A percentile compares a stretch with the other conserved stretches of the same genome.
phyloP scores from a whole-genome alignment of 92 coral and sea anemone species.

The Parazoanthus atlanticus region DNA sequence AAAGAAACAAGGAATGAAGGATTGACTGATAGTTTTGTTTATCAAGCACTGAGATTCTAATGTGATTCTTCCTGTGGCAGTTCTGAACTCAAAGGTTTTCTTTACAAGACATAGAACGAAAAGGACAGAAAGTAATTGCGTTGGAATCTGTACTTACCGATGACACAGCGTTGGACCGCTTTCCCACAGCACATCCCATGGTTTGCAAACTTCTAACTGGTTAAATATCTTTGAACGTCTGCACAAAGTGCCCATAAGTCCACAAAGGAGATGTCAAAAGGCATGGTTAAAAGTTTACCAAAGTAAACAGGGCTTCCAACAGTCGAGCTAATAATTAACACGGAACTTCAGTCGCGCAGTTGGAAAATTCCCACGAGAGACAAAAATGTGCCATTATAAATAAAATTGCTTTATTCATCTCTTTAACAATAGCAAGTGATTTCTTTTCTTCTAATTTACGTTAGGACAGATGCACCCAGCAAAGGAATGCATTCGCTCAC shows the following conservation, averaged over 20 bases:
- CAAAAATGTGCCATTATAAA: neutral
- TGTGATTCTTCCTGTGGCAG: neutral
- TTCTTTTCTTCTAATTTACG: neutral
- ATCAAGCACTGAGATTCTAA: neutral
- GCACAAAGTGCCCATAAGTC: neutral
- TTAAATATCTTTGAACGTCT: neutral
- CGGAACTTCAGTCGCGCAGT: neutral
- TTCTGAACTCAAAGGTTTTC: too few species aligned
- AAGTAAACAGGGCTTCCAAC: neutral
- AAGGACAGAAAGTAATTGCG: neutral
- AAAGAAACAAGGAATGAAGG: too few species aligned
- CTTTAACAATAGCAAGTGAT: neutral
- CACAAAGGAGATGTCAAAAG: neutral
- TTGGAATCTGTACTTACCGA: neutral
- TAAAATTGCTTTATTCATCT: too few species aligned
- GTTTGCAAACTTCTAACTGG: neutral
- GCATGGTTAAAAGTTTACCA: neutral
- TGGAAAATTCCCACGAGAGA: neutral
- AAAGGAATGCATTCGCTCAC: neutral
- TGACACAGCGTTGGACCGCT: neutral
- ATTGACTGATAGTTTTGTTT: neutral
- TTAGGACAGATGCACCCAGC: neutral
- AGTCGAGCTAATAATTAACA: neutral
- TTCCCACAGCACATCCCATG: neutral
- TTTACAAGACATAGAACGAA: too few species aligned